Percentiles rank a stretch among this genome's conserved stretches.
Evolutionary conservation across 2,888 invertebrate species (phyloP).

Genomic region (Drepanosiphum platanoidis): DNA sequence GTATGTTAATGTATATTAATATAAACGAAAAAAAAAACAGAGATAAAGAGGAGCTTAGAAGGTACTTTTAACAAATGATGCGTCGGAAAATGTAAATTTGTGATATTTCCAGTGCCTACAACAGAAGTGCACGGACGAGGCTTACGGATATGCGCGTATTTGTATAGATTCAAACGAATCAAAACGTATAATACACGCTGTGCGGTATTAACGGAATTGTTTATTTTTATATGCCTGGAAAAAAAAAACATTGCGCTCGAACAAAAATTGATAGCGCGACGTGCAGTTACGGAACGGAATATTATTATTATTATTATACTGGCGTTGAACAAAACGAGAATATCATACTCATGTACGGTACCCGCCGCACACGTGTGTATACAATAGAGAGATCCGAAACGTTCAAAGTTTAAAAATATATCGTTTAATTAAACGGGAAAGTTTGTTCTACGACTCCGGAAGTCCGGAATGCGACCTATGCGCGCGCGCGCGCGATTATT

Average conservation of each 20-base stretch:
- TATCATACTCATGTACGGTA: not conserved
- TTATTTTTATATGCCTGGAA: not conserved
- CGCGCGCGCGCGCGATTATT: not conserved
- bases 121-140: not conserved
- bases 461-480: not conserved
- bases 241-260: not conserved
- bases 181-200: too few species aligned
- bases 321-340: constrained; percentile 22
- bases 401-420: not conserved
- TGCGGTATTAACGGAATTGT: not conserved
- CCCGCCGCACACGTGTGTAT: too few species aligned
- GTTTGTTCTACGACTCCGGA: not conserved
- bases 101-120: not conserved
- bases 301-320: too few species aligned
- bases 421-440: not conserved
- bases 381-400: not conserved
- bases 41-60: not conserved
- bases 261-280: too few species aligned
- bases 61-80: not conserved
- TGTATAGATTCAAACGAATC: not conserved
- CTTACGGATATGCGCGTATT: not conserved
- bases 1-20: too few species aligned
- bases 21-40: not conserved
- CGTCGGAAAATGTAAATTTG: not conserved
- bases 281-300: not conserved